Base-by-base conservation (phyloP, 2,888 invertebrate species). In the Rhogogaster chlorosoma region DNA sequence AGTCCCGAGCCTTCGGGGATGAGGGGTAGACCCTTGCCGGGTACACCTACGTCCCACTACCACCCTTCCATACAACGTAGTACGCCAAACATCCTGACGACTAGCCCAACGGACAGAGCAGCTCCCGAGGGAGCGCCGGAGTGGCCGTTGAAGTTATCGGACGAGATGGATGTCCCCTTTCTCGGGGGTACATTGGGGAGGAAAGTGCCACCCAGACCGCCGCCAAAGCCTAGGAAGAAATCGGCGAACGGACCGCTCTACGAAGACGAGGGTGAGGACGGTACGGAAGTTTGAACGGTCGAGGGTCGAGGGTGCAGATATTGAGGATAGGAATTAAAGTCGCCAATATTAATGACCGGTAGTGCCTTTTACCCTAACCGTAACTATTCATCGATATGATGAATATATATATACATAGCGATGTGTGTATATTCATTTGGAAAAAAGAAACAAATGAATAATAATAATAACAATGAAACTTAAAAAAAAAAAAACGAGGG, bases 191-290 rank as follows among this genome's bases (percentile, higher is more conserved):
- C 92, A 93, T 94, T 91, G 92, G 95, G 90, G 85, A 95, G 88
- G 32, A 97, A 98, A 94, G 96, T 97, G 86, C 97, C 97, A 18
- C 98, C 98, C 1, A 95, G 97, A 90, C 97, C 97, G 75, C 97
- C 97, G 15, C 97, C 97, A 42, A 97, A 97, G 89, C 97, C 97
- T 83, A 97, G 97, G 94, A 97, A 97, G 95, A 96, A 96, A 89
- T 95, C 95, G 22, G 95, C 96, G 6, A 96, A 95, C 89, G 97
- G 97, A 89, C 97, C 97, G 86, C 94, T 97, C 87, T 97, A 97
- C 91, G 97, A 98, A 92, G 98, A 98, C 92, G 98, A 98, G 94
- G 97, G 97, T 42, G 98, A 98, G 92, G 97, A 98, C 89, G 98
- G 98, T 88, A 98, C 98, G 89, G 98, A 98, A 95, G 98, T 98